Evolutionary conservation across 2,888 invertebrate genomes (phyloP).

Genomic region (Drosophila setosimentum): DNA sequence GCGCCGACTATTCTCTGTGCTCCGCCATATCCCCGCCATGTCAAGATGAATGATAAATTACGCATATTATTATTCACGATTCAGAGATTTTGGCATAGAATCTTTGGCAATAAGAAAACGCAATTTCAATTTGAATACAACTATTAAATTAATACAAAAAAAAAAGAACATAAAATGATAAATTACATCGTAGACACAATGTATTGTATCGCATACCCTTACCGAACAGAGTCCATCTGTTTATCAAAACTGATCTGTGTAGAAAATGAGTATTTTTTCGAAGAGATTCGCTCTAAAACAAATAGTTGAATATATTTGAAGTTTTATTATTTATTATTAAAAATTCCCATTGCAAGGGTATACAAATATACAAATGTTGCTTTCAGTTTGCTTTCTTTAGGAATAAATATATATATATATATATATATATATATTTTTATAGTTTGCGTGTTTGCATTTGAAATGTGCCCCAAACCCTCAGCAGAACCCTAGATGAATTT

Average conservation of each 20-base stretch:
- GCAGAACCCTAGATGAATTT: not conserved
- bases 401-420: not conserved
- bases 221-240: not conserved
- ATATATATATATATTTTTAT: not conserved
- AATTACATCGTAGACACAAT: not conserved
- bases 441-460: constrained; percentile 48
- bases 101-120: constrained; percentile 34
- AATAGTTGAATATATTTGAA: not conserved
- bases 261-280: not conserved
- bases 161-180: not conserved
- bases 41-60: not conserved
- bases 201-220: not conserved
- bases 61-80: constrained; percentile 11
- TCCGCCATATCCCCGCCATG: constrained; percentile 4
- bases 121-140: constrained; percentile 50
- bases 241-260: too few species aligned
- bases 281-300: not conserved
- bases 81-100: constrained; percentile 22
- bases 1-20: constrained; percentile 51
- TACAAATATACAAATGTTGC: not conserved
- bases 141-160: constrained; percentile 26
- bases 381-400: not conserved
- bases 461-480: not conserved
- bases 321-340: too few species aligned
- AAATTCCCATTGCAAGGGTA: not conserved